Percentiles rank a stretch among this genome's conserved stretches.
Evolutionary conservation across 1,140 invertebrate genomes (phyloP).

Genomic region (Sycobia sp.): DNA sequence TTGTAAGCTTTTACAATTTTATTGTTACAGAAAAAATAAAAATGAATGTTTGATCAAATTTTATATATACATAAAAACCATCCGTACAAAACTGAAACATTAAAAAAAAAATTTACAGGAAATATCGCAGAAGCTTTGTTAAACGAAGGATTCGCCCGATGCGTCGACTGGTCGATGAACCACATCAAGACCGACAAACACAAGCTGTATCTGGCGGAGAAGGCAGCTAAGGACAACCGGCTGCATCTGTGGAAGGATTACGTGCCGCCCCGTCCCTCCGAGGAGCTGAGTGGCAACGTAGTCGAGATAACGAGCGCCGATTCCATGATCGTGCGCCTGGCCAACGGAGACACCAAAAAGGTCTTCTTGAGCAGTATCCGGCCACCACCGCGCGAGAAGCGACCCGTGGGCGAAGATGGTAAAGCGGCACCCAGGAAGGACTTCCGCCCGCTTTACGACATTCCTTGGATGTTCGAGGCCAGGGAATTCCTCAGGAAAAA

Average conservation of each 20-base stretch:
- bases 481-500: constrained; percentile 96
- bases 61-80: no score
- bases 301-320: constrained; percentile 93
- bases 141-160: constrained; percentile 90
- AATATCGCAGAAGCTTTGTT: constrained; percentile 95
- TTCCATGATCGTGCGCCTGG: constrained; percentile 82
- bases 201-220: constrained; percentile 82
- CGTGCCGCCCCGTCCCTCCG: constrained; percentile 68
- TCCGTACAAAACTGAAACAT: no score
- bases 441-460: constrained; percentile 91
- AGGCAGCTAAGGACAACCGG: constrained; percentile 86
- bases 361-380: constrained; percentile 95
- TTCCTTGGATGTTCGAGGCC: constrained; percentile 98
- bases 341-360: constrained; percentile 83
- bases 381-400: constrained; percentile 76
- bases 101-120: no score
- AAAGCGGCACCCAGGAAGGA: constrained; percentile 69
- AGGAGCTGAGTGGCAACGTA: constrained; percentile 84
- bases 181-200: constrained; percentile 83
- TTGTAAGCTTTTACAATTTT: no score
- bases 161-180: constrained; percentile 97
- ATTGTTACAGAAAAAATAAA: no score
- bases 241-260: constrained; percentile 90
- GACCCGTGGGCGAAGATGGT: constrained; percentile 65
- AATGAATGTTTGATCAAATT: no score